These are phyloP conservation scores for Egretta garzetta DNA, from an alignment of 2,113 vertebrate species.

Conservation along the genomic window DNA sequence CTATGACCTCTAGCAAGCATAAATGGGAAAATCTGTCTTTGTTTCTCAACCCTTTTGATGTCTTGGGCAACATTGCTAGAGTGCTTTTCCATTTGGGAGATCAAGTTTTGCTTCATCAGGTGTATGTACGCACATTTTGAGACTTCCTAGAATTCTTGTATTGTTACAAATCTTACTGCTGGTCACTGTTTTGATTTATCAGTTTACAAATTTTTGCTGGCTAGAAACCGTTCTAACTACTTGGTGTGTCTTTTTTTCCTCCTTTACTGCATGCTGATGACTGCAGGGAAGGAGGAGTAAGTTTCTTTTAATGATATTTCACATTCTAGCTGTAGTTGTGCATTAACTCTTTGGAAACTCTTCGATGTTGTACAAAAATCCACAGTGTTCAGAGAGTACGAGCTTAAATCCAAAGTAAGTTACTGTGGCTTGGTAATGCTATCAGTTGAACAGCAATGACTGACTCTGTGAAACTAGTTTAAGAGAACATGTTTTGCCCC, in stretches of 20 bases:
- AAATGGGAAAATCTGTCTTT: background rate
- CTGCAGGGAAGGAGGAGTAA: conserved; percentile 74
- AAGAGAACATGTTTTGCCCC: background rate
- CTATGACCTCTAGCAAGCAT: background rate
- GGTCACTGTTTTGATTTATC: background rate
- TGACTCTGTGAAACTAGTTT: background rate
- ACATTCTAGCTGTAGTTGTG: background rate
- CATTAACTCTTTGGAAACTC: background rate
- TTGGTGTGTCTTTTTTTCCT: background rate
- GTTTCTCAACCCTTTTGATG: background rate
- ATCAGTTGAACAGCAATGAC: background rate
- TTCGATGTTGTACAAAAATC: background rate
- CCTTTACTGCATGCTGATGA: background rate
- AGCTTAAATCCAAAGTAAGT: background rate
- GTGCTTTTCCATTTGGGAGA: background rate
- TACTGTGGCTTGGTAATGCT: background rate
- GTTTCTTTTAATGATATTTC: background rate
- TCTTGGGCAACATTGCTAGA: background rate
- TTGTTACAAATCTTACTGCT: background rate
- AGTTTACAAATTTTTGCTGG: background rate
- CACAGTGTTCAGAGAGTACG: background rate
- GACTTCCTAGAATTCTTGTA: background rate
- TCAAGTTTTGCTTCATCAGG: background rate
- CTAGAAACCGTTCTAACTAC: background rate
- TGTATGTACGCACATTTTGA: background rate